Conservation (phyloP, 1,140 invertebrate genomes). For the Chrysomallon squamiferum region DNA sequence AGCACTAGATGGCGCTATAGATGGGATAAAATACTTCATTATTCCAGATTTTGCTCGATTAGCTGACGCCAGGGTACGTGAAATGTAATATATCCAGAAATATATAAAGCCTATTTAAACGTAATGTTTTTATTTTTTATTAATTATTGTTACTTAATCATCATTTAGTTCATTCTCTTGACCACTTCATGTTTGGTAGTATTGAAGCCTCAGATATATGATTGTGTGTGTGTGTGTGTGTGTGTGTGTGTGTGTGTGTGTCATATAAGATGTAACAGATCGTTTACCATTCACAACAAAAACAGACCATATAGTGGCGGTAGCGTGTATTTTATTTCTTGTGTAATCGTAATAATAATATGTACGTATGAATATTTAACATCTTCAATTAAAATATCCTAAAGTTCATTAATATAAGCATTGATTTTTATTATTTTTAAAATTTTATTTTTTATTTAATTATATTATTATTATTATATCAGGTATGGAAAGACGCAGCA, state of each 20-base stretch:
- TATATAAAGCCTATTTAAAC: neutral
- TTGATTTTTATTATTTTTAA: too few relatives aligned
- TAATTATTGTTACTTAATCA: neutral
- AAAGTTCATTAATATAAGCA: too few relatives aligned
- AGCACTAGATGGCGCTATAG: slow-evolving; percentile 88
- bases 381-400: too few relatives aligned
- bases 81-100: neutral
- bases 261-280: neutral
- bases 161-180: neutral
- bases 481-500: slow-evolving; percentile 61
- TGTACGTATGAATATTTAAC: too few relatives aligned
- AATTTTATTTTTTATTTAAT: too few relatives aligned
- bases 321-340: too few relatives aligned
- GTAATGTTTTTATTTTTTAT: neutral
- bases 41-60: slow-evolving; percentile 82
- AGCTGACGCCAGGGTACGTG: slow-evolving; percentile 36
- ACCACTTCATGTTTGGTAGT: neutral
- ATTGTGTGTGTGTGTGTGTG: neutral
- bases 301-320: too few relatives aligned
- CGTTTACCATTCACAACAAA: too few relatives aligned
- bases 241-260: neutral
- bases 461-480: neutral
- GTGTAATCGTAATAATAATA: too few relatives aligned
- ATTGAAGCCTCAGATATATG: neutral
- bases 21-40: slow-evolving; percentile 90